Conservation (phyloP, 2,888 invertebrate species). For the Onchidella celtica region DNA sequence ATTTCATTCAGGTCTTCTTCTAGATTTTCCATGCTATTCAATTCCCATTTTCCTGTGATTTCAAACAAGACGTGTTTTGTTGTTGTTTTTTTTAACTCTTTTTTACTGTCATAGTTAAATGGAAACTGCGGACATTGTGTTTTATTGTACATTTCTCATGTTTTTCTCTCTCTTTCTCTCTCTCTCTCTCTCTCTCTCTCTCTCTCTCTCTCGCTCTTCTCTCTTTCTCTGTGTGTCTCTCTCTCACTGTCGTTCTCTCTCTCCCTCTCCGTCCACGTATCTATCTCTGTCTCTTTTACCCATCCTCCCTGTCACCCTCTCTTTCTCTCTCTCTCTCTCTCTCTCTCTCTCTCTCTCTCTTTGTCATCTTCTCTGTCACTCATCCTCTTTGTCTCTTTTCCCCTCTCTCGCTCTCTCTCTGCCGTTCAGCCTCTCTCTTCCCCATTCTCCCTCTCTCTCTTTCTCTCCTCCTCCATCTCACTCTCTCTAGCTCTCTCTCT, state of each 20-base stretch:
- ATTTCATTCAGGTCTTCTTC: too few species aligned
- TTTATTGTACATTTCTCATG: too few species aligned
- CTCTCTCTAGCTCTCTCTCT: slow-evolving; percentile 22
- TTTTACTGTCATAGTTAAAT: too few species aligned
- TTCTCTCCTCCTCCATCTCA: not conserved
- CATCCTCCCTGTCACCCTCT: slow-evolving; percentile 4
- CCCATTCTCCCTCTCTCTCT: slow-evolving; percentile 8
- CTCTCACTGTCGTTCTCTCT: not conserved
- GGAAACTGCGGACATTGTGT: too few species aligned
- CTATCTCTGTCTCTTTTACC: slow-evolving; percentile 9
- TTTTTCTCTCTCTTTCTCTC: slow-evolving; percentile 14
- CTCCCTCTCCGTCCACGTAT: not conserved
- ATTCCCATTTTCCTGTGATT: too few species aligned
- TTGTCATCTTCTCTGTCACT: not conserved
- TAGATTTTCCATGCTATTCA: too few species aligned
- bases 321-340: slow-evolving; percentile 17
- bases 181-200: slow-evolving; percentile 34
- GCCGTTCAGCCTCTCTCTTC: not conserved
- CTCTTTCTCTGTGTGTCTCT: not conserved
- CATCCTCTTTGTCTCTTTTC: not conserved
- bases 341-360: slow-evolving; percentile 25
- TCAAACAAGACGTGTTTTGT: too few species aligned
- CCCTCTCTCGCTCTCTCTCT: not conserved
- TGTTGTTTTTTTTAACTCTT: too few species aligned
- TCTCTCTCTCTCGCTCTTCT: not conserved